Evolutionary conservation across 2,797 vertebrate species (phyloP).

Genomic region (Clarias platycephalus): DNA sequence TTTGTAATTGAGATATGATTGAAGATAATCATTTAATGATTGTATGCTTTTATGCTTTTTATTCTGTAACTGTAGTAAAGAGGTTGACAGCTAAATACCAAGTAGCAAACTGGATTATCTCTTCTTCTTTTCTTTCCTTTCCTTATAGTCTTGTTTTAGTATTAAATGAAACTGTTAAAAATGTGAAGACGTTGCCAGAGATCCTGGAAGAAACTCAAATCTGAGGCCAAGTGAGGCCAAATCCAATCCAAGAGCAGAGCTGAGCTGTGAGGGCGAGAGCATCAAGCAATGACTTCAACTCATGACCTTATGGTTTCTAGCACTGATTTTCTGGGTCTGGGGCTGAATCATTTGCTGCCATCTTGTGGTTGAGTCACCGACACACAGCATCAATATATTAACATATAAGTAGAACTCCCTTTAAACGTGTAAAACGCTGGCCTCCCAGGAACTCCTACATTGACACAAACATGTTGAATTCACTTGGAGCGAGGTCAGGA

Average conservation of each 20-base stretch:
- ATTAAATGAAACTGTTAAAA: not conserved
- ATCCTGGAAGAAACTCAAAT: not conserved
- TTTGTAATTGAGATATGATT: too few species aligned
- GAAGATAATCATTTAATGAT: too few species aligned
- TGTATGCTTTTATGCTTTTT: too few species aligned
- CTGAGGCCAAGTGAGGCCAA: not conserved
- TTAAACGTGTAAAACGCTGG: not conserved
- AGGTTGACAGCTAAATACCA: not conserved
- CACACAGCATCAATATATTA: not conserved
- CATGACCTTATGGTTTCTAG: not conserved
- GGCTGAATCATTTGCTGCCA: conserved; percentile 21
- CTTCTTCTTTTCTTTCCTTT: not conserved
- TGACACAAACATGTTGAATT: too few species aligned
- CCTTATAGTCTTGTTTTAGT: not conserved
- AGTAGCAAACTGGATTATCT: not conserved
- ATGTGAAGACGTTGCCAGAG: not conserved
- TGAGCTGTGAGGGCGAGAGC: not conserved
- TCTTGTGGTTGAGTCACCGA: conserved; percentile 16
- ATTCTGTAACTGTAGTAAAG: not conserved
- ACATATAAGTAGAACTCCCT: not conserved
- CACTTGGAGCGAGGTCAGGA: too few species aligned
- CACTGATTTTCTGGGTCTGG: not conserved
- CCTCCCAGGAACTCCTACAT: too few species aligned
- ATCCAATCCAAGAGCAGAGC: not conserved
- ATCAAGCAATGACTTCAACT: not conserved